Base-by-base conservation (phyloP, 2,113 vertebrate genomes). In the Ciconia stormi region DNA sequence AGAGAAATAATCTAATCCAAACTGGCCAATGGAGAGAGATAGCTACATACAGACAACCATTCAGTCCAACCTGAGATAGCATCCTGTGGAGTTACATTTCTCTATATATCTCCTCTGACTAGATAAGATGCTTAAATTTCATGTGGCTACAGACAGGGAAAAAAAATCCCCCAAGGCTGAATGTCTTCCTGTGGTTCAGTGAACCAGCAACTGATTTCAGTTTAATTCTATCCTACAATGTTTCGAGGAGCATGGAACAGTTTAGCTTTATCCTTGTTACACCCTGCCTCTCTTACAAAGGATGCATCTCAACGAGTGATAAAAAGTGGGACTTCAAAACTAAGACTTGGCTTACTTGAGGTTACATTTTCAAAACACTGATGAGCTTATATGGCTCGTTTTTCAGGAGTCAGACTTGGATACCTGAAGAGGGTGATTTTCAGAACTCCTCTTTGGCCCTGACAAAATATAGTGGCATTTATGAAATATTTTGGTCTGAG, bases 121-220 rank as follows among this genome's bases (percentile, higher is more conserved):
- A 93, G 93, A 96, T 94, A 96, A 94, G 82, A 76, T 90, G 69
- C 89, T 96, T 95, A 90, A 69, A 93, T 94, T 95, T 91, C 84
- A 80, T 79, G 67, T 66, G 93, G 58, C 95, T 90, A 76, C 66
- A 87, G 74, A 66, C 49, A 72, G 47, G 16, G 42, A 10, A 66
- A 80, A 91, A 87, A 71, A 89, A 38, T 79, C 27, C 69, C 91
- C 47, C 23, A 74, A 63, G 94, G 91, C 94, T 87, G 83, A 91
- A 91, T 32, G 3, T 85, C 84, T 94, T 93, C 83, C 42, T 67
- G 4, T 59, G 55, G 18, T 76, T 94, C 78, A 87, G 66, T 42
- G 66, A 95, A 55, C 1, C 23, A 91, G 47, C 36, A 81, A 76
- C 56, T 22, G 21, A 91, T 93, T 95, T 87, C 32, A 50, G 46